Evolutionary conservation across 2,888 invertebrate genomes (phyloP).

Genomic region (Leptarthrus brevirostris): DNA sequence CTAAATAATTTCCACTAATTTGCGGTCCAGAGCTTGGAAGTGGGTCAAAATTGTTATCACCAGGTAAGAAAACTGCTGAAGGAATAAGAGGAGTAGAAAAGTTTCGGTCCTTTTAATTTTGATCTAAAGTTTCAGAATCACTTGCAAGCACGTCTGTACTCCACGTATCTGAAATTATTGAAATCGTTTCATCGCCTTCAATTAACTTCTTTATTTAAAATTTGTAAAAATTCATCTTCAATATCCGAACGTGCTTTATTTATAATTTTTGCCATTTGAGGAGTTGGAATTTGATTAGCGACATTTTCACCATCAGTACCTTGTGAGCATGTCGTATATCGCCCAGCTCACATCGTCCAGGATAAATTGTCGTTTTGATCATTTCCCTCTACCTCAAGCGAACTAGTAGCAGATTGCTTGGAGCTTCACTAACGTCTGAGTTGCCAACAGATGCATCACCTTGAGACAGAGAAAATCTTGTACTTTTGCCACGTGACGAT

Average conservation of each 20-base stretch:
- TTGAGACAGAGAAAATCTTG: conserved; percentile 83
- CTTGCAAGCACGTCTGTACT: conserved; percentile 97
- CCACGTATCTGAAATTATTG: conserved; percentile 98
- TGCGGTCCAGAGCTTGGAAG: conserved; percentile 60
- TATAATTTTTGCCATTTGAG: conserved; percentile 73
- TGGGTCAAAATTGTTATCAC: conserved; percentile 66
- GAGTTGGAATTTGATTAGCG: conserved; percentile 67
- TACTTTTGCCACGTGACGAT: conserved; percentile 70
- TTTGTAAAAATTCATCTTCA: conserved; percentile 98
- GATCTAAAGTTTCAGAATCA: conserved; percentile 93
- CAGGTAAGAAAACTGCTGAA: conserved; percentile 66
- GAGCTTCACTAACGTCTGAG: conserved; percentile 95
- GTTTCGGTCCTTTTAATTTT: conserved; percentile 72
- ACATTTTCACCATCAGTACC: conserved; percentile 82
- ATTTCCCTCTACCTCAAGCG: conserved; percentile 87
- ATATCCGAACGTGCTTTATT: conserved; percentile 92
- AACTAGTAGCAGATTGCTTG: conserved; percentile 93
- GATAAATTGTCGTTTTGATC: conserved; percentile 93
- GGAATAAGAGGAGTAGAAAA: conserved; percentile 68
- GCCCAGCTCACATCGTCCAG: conserved; percentile 96
- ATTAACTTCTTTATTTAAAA: conserved; percentile 90
- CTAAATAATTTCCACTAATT: conserved; percentile 69
- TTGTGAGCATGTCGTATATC: conserved; percentile 96
- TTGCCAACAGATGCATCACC: conserved; percentile 94
- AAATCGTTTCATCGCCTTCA: conserved; percentile 93